Base-by-base conservation (phyloP, 2,797 vertebrate genomes). In the Scleropages formosus region DNA sequence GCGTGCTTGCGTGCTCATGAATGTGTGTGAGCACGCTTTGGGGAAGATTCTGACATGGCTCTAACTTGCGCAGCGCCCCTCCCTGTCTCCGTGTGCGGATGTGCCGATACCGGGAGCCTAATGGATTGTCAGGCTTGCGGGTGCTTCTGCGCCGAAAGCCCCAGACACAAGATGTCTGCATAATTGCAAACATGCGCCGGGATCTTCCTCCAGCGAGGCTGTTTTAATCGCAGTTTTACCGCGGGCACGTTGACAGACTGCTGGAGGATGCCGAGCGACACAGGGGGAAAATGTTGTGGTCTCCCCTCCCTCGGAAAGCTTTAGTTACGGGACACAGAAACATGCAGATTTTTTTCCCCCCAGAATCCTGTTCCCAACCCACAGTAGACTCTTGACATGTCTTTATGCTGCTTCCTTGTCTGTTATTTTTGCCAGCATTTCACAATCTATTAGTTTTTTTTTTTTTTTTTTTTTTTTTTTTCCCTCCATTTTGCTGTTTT, bases 221-320 rank as follows among this genome's bases (percentile, higher is more conserved):
- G 58, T 76, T 76, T 72, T 58, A 31, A 76, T 76, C 59, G 59
- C 62, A 76, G 58, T 70, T 76, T 76, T 70, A 68, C 59, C 53
- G 49, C 51, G 51, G 12, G 53, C n/a, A 39, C 24, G 75, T 70
- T 76, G 75, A 76, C 75, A 76, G 67, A 62, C 67, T 65, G 49
- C 56, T 59, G 65, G 39, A 68, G 65, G 58, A 61, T 61, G 51
- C 51, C 4, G 24, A 60, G 70, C 31, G 18, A 16, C 10, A 62
- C 22, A 4, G 27, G 4, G n/a, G 70, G 31, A 20, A 27, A 18
- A 22, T 60, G 56, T 46, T 60, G 70, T 60, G 70, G 70, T 72
- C 70, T 46, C 75, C 16, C 4, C 75, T 60, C 51, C 9, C 24
- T 63, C 67, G 0, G 59, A 44, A 53, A 24, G 20, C 75, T 76